A percentile compares a stretch with the other conserved stretches of the same genome.
Conservation (phyloP, 2,113 vertebrate species). For the Spilogale gracilis region DNA sequence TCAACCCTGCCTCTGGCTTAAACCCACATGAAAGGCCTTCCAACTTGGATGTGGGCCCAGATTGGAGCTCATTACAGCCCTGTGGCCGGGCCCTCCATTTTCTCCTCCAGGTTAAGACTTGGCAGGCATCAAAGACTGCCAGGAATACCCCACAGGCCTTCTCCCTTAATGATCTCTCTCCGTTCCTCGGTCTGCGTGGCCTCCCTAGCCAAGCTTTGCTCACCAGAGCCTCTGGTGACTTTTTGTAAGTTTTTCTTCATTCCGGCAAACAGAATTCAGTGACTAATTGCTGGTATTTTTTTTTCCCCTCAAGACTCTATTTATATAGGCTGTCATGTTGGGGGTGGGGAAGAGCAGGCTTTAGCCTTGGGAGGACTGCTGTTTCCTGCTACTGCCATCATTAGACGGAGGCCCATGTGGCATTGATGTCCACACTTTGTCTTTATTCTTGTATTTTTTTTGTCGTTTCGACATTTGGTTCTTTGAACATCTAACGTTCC, state of each 20-base stretch:
- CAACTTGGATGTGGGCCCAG: slow-evolving; percentile 1
- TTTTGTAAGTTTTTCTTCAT: slow-evolving; percentile 69
- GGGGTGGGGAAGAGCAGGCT: not conserved
- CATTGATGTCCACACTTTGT: slow-evolving; percentile 86
- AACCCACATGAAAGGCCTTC: slow-evolving; percentile 45
- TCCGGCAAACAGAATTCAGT: slow-evolving; percentile 73
- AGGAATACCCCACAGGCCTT: slow-evolving; percentile 45
- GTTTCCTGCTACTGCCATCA: slow-evolving; percentile 58
- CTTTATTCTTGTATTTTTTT: slow-evolving; percentile 84
- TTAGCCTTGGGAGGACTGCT: slow-evolving; percentile 34
- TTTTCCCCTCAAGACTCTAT: slow-evolving; percentile 71
- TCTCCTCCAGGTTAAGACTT: slow-evolving; percentile 67
- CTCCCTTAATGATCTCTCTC: not conserved
- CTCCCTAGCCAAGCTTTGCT: slow-evolving; percentile 57
- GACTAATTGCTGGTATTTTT: slow-evolving; percentile 85
- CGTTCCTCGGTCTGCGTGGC: slow-evolving; percentile 14
- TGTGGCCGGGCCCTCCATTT: slow-evolving; percentile 44
- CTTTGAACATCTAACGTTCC: slow-evolving; percentile 88
- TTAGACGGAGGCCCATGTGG: slow-evolving; percentile 80
- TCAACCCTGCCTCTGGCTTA: not conserved
- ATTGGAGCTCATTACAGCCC: slow-evolving; percentile 50
- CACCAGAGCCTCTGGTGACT: slow-evolving; percentile 68
- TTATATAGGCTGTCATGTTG: slow-evolving; percentile 77
- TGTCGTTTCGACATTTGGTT: slow-evolving; percentile 81
- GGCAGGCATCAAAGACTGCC: slow-evolving; percentile 65